A percentile compares a stretch with the other conserved stretches of the same genome.
Conservation (phyloP, 64 coral and sea anemone species). For the Stichodactyla mertensii region DNA sequence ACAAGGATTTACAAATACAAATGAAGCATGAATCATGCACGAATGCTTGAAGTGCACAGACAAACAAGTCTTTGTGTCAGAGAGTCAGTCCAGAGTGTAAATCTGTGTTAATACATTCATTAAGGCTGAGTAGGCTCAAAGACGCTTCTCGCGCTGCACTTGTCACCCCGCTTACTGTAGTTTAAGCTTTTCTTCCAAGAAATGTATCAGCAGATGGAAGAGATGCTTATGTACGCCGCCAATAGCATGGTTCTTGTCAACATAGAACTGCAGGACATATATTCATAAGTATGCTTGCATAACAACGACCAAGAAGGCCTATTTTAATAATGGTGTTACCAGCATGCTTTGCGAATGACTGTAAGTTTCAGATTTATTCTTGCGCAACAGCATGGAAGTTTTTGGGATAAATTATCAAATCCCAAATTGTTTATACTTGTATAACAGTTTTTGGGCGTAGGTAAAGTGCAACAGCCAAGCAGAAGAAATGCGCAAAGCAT, state of each 20-base stretch:
- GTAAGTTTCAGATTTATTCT: too few relatives aligned
- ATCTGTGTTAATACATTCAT: neutral
- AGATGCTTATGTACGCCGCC: constrained; percentile 58
- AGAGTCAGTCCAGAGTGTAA: neutral
- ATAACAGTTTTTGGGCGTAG: too few relatives aligned
- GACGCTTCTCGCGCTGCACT: neutral
- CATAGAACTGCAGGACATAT: constrained; percentile 54
- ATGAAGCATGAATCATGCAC: neutral
- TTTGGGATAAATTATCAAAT: too few relatives aligned
- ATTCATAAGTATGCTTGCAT: neutral
- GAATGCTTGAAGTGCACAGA: neutral
- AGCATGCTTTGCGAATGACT: too few relatives aligned
- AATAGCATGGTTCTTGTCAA: constrained; percentile 65
- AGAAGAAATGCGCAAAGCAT: too few relatives aligned
- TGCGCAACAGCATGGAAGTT: too few relatives aligned
- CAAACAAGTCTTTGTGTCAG: neutral
- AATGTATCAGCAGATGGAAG: constrained; percentile 70
- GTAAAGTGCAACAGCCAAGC: too few relatives aligned
- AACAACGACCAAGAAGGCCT: too few relatives aligned
- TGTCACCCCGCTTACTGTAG: neutral
- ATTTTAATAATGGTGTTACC: too few relatives aligned
- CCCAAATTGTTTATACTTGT: too few relatives aligned
- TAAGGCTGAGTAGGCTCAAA: neutral
- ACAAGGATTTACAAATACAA: neutral
- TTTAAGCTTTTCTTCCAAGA: constrained; percentile 57